Evolutionary conservation across 2,113 vertebrate genomes (phyloP).

Genomic region (Malurus alboscapulatus): DNA sequence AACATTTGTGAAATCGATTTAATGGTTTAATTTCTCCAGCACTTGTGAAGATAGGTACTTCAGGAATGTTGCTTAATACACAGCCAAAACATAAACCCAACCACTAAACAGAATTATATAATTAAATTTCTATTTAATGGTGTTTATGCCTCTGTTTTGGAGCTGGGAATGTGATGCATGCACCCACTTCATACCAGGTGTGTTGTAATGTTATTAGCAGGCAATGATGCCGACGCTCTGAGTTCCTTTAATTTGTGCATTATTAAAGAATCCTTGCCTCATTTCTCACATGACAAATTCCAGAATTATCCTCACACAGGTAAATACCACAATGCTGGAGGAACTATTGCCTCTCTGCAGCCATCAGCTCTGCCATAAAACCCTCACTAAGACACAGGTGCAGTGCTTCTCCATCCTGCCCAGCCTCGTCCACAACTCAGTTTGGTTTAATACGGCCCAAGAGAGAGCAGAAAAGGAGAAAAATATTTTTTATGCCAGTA

Average conservation of each 20-base stretch:
- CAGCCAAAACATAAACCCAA: not conserved
- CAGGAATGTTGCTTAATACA: not conserved
- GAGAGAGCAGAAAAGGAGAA: not conserved
- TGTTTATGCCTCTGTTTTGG: not conserved
- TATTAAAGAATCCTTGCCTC: not conserved
- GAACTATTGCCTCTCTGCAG: not conserved
- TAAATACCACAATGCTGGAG: not conserved
- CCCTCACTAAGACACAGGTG: not conserved
- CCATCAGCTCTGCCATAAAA: not conserved
- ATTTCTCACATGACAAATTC: not conserved
- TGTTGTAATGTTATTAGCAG: not conserved
- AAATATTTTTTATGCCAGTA: not conserved
- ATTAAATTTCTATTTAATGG: slow-evolving; percentile 15
- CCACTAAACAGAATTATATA: not conserved
- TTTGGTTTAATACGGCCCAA: not conserved
- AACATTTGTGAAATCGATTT: not conserved
- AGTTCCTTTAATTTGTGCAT: not conserved
- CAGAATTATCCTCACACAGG: not conserved
- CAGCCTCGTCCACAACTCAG: not conserved
- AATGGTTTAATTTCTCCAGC: slow-evolving; percentile 4
- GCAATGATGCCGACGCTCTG: not conserved
- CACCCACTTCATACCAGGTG: not conserved
- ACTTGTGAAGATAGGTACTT: not conserved
- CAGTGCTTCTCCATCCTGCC: not conserved
- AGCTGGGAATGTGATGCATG: not conserved